Percentiles rank a stretch among this genome's conserved stretches.
Evolutionary conservation across 2,113 vertebrate species (phyloP).

Genomic region (Sclerurus mexicanus): DNA sequence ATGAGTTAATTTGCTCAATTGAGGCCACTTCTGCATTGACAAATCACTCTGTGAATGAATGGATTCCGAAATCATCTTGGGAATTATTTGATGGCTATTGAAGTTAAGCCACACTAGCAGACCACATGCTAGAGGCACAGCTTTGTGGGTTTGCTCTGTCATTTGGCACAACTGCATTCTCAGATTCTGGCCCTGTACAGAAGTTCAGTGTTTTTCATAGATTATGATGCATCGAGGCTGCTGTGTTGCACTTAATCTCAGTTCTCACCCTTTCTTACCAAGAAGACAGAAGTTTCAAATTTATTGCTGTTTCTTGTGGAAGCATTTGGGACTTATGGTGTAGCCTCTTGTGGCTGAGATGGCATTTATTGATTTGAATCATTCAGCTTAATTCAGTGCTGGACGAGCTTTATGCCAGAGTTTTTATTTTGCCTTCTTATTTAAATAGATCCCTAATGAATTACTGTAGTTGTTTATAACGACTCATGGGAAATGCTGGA

Average conservation of each 20-base stretch:
- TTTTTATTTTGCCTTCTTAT: constrained; percentile 7
- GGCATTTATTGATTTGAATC: constrained; percentile 12
- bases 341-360: not conserved
- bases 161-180: not conserved
- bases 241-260: not conserved
- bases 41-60: constrained; percentile 5
- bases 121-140: not conserved
- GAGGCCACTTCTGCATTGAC: not conserved
- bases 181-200: not conserved
- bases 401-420: not conserved
- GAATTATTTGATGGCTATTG: constrained; percentile 12
- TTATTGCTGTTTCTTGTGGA: not conserved
- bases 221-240: not conserved
- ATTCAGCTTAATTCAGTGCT: constrained; percentile 9
- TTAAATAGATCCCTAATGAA: constrained; percentile 39
- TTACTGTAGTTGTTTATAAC: not conserved
- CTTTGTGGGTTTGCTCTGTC: constrained; percentile 23
- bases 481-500: not conserved
- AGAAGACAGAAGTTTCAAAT: not conserved
- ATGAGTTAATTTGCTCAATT: not conserved
- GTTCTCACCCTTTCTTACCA: not conserved
- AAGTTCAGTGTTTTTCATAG: not conserved
- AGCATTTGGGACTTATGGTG: not conserved
- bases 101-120: not conserved
- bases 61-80: constrained; percentile 14